A percentile compares a stretch with the other conserved stretches of the same genome.
These are phyloP conservation scores for Oreotrochilus melanogaster DNA, from an alignment of 2,113 vertebrate genomes.

Conservation along the genomic window DNA sequence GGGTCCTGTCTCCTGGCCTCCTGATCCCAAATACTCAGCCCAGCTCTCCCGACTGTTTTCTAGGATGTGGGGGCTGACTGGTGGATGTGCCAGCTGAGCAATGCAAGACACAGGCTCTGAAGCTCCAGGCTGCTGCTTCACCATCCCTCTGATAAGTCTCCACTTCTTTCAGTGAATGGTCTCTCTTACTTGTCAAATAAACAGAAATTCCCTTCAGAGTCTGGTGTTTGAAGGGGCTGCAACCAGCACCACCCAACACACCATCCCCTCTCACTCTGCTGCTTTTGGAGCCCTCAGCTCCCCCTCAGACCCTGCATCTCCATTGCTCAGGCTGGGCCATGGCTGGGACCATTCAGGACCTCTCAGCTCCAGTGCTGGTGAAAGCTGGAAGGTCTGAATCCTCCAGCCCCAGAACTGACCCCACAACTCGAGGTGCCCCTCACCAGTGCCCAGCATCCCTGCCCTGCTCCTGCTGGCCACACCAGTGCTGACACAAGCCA, in stretches of 20 bases:
- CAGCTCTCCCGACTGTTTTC: background rate
- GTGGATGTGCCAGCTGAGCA: background rate
- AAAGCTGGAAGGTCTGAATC: background rate
- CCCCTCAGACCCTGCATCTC: fast-evolving
- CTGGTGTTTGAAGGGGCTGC: background rate
- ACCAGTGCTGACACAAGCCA: no score
- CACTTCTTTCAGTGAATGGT: background rate
- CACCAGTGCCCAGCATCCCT: no score
- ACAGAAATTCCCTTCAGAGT: background rate
- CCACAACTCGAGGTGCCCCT: no score
- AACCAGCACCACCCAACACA: background rate
- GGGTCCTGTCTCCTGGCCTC: background rate
- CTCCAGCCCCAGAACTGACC: background rate
- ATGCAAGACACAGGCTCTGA: background rate
- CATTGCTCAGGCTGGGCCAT: background rate
- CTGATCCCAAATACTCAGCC: background rate
- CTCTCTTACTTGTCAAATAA: slow-evolving; percentile 35
- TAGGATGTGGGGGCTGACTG: background rate
- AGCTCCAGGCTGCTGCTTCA: background rate
- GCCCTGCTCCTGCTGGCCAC: no score
- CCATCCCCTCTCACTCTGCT: background rate
- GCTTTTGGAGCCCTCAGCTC: background rate
- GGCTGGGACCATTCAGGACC: background rate
- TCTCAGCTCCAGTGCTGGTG: background rate
- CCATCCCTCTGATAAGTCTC: background rate